Evolutionary conservation across 2,797 vertebrate species (phyloP), one percentile per base, ranked within the genome.

Genomic region (Apodemus agrarius): DNA sequence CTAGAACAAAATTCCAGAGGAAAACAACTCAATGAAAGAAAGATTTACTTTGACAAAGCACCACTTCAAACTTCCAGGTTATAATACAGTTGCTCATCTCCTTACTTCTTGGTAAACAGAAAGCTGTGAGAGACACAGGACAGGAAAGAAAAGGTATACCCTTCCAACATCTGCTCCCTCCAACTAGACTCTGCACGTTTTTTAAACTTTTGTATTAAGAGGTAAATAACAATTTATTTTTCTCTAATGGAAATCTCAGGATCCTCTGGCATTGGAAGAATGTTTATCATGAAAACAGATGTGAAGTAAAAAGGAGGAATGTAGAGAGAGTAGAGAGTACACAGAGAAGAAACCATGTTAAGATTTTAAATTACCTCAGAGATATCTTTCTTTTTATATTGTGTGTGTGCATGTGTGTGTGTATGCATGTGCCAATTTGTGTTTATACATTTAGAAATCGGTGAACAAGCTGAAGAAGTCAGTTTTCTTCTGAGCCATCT

Each of bases 81-180:
- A 17, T 17, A 87, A 49, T 49, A 52, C 11, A 52, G 12, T 3
- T 34, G 7, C 34, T 37, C 7, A 54, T 8, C 13, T 72, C 0
- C 1, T 37, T 19, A 46, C 29, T 67, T 85, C 29, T 2, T 14
- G 21, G 65, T 13, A 16, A 8, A 3, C 7, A n/a, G 65, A 22
- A 72, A 52, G 19, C 46, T 26, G 31, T 52, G 7, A 72, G 46
- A 17, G 13, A 86, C 12, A 37, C 61, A 22, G 22, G 4, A 54
- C 22, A 22, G 2, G 34, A 4, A 26, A 17, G 2, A 2, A 24
- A 37, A 37, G 46, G 2, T 2, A 14, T 4, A 69, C 3, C 12
- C 31, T 86, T 69, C 46, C 24, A 26, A 9, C 21, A 69, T 46
- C 3, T 24, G 26, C 9, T n/a, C 37, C 31, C 84, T 86, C 11